A percentile compares a stretch with the other conserved stretches of the same genome.
These are phyloP conservation scores for Brienomyrus brachyistius DNA, from an alignment of 2,113 vertebrate species.

Conservation along the genomic window DNA sequence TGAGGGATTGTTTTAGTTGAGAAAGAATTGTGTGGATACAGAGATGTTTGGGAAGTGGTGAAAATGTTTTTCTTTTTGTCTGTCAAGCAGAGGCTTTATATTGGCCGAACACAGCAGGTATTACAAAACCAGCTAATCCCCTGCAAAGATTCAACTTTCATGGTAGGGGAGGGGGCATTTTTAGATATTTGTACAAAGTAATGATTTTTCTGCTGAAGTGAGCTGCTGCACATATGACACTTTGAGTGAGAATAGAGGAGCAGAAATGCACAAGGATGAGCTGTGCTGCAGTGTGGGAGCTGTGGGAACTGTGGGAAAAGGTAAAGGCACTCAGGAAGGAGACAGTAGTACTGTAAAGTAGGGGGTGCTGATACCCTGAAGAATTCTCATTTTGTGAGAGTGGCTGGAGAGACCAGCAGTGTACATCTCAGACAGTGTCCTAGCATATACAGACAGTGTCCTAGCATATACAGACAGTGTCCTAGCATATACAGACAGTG, in stretches of 20 bases:
- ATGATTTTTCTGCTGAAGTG: background rate
- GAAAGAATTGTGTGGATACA: background rate
- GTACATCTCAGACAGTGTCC: background rate
- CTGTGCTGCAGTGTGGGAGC: background rate
- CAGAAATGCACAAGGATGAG: background rate
- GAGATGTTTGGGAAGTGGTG: background rate
- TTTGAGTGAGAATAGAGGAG: background rate
- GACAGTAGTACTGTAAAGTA: background rate
- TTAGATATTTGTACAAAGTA: background rate
- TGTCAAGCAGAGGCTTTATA: background rate
- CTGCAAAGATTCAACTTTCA: background rate
- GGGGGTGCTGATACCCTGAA: background rate
- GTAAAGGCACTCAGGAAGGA: background rate
- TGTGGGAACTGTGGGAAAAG: background rate
- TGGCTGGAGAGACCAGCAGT: background rate
- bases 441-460: too few species aligned
- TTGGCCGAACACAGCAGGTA: background rate
- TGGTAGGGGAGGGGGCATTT: background rate
- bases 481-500: too few species aligned
- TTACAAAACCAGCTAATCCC: background rate
- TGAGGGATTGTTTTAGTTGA: background rate
- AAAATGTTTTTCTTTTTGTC: background rate
- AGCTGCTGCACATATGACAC: background rate
- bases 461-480: background rate
- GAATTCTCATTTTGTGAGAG: background rate